Percentiles rank a stretch among this genome's conserved stretches.
Evolutionary conservation across 1,140 invertebrate genomes (phyloP).

Genomic region (Saccostrea glomerata): DNA sequence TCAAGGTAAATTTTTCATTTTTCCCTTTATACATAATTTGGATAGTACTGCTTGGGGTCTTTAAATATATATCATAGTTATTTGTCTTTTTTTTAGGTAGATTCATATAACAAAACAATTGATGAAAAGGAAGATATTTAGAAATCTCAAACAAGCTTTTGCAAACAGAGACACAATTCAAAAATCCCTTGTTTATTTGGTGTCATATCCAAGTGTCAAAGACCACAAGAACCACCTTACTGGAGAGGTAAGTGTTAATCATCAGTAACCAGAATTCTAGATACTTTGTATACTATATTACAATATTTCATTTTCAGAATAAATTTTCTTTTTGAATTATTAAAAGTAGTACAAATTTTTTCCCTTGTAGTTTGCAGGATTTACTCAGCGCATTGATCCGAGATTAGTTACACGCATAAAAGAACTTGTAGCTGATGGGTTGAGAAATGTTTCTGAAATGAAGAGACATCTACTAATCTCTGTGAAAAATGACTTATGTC

Average conservation of each 20-base stretch:
- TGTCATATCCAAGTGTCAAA: neutral
- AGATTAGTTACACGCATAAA: neutral
- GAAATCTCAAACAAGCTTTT: neutral
- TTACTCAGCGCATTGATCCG: slow-evolving; percentile 2
- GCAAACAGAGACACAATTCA: neutral
- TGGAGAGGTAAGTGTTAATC: neutral
- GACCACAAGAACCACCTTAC: neutral
- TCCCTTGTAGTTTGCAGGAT: slow-evolving; percentile 20
- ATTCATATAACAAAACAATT: neutral
- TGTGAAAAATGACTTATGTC: neutral
- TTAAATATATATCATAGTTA: neutral
- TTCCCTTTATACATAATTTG: neutral
- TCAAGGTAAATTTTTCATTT: neutral
- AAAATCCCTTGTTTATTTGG: neutral
- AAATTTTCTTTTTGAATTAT: neutral
- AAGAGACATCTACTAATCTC: slow-evolving; percentile 16
- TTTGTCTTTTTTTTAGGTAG: neutral
- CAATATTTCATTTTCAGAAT: too few relatives aligned
- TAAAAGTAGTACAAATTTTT: neutral
- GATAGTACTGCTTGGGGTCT: neutral
- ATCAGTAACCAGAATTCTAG: neutral
- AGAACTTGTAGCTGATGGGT: neutral
- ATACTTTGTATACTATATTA: neutral
- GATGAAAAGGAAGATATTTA: neutral
- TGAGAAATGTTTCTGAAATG: slow-evolving; percentile 23